phyloP scores from a whole-genome alignment of 2,113 vertebrate genomes.

The Hippocampus barbouri region DNA sequence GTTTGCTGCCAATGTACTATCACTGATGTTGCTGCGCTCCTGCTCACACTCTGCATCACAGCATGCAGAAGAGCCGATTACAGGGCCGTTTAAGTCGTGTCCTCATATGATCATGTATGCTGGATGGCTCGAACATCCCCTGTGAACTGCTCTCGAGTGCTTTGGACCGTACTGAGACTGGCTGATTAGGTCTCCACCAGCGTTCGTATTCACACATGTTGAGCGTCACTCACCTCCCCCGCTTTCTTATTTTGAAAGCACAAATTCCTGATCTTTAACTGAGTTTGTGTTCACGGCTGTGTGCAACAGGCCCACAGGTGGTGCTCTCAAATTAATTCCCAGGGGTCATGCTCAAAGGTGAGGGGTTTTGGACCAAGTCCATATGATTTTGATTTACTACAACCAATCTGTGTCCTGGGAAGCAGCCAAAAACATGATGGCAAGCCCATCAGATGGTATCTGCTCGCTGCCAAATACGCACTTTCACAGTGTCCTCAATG shows the following conservation, averaged over 20 bases:
- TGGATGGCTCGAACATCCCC: not conserved
- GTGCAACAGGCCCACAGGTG: constrained; percentile 14
- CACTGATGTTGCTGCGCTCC: not conserved
- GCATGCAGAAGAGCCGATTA: not conserved
- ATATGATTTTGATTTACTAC: constrained; percentile 23
- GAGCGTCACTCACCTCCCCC: not conserved
- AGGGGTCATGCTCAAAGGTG: constrained; percentile 20
- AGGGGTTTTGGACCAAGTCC: constrained; percentile 24
- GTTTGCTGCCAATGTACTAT: not conserved
- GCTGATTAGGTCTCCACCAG: not conserved
- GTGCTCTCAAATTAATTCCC: constrained; percentile 33
- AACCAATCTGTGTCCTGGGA: constrained; percentile 31
- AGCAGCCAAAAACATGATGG: constrained; percentile 29
- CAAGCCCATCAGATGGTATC: constrained; percentile 16
- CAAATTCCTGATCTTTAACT: not conserved
- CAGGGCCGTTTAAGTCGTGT: not conserved
- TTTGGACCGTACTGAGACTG: not conserved
- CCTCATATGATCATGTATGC: not conserved
- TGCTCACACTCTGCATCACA: not conserved
- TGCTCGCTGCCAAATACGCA: constrained; percentile 26
- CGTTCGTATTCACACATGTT: not conserved
- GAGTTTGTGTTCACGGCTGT: constrained; percentile 6
- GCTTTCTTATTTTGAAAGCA: not conserved
- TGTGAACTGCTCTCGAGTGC: not conserved
- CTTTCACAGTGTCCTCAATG: not conserved